These are phyloP conservation scores for Falco cherrug DNA, from an alignment of 2,797 vertebrate species.

Conservation along the genomic window DNA sequence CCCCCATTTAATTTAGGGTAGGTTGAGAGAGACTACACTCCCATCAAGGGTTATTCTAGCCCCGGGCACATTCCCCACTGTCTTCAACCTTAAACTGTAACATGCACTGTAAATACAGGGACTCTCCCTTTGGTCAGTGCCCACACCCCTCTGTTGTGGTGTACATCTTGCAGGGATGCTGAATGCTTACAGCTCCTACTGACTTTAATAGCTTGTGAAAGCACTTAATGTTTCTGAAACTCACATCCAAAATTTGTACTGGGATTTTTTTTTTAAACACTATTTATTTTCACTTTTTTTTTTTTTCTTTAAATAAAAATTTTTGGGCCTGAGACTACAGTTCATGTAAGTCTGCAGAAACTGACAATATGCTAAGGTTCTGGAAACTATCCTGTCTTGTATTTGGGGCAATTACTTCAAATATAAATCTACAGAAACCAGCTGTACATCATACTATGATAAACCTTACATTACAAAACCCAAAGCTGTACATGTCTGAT, in stretches of 20 bases:
- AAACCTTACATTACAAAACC: not conserved
- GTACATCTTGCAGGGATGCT: not conserved
- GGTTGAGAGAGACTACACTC: not conserved
- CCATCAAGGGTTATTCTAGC: not conserved
- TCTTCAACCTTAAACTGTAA: not conserved
- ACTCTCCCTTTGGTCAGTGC: not conserved
- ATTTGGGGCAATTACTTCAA: not conserved
- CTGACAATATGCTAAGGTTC: not conserved
- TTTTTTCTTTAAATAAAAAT: not conserved
- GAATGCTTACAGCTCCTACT: not conserved
- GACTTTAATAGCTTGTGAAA: not conserved
- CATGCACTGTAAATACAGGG: not conserved
- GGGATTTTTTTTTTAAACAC: not conserved
- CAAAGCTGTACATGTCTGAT: not conserved
- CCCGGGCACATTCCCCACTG: not conserved
- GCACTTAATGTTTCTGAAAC: not conserved
- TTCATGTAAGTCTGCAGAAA: not conserved
- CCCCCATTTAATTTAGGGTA: not conserved
- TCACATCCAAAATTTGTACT: not conserved
- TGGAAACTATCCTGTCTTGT: not conserved
- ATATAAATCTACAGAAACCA: not conserved
- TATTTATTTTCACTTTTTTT: not conserved
- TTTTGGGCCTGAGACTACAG: not conserved
- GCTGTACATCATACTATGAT: not conserved
- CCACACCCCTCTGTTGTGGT: not conserved